Conservation (phyloP, 2,797 vertebrate genomes). For the Hypotaenidia philippensis region DNA sequence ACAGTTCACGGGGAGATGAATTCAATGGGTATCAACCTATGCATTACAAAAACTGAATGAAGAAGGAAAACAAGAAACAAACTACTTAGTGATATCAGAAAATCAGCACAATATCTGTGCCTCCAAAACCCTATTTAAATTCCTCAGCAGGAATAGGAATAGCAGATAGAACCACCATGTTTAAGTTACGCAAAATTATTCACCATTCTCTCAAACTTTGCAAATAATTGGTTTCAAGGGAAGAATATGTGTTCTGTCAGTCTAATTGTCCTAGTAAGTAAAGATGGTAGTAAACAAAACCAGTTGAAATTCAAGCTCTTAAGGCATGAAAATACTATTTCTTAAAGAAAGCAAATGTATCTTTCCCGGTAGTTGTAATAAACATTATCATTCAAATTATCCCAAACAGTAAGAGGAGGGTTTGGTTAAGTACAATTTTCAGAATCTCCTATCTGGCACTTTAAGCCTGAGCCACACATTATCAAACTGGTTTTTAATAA, state of each 20-base stretch:
- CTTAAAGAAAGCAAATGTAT: neutral
- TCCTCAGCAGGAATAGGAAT: neutral
- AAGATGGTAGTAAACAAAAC: neutral
- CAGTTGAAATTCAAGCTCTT: neutral
- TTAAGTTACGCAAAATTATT: neutral
- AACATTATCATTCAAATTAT: neutral
- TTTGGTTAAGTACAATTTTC: neutral
- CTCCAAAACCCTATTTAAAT: neutral
- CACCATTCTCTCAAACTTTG: neutral
- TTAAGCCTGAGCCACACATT: neutral
- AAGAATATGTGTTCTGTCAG: neutral
- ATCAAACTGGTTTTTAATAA: neutral
- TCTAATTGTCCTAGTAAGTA: neutral
- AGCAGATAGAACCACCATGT: neutral
- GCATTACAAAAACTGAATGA: neutral
- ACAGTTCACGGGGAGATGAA: neutral
- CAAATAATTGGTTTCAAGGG: neutral
- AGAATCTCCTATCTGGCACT: neutral
- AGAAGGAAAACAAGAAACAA: neutral
- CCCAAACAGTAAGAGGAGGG: neutral
- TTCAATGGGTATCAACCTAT: neutral
- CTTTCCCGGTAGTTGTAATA: neutral
- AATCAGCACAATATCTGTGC: neutral
- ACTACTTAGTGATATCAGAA: neutral
- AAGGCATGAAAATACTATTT: neutral